phyloP scores from a whole-genome alignment of 2,797 vertebrate genomes.

The Platyrinchus mystaceus region DNA sequence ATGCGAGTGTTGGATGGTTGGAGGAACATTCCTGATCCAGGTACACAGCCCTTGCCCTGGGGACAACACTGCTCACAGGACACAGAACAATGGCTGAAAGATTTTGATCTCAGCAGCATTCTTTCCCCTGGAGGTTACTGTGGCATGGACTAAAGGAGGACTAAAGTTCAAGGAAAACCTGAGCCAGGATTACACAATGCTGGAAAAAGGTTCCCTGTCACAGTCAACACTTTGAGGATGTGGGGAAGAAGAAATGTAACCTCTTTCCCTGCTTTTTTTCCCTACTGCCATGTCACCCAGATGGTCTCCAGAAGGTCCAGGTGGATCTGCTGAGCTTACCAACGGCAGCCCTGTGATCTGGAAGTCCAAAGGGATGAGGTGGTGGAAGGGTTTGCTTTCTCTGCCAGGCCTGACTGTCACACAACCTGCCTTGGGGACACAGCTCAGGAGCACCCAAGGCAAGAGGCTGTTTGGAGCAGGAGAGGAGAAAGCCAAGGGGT shows the following conservation, averaged over 20 bases:
- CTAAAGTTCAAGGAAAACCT: constrained; percentile 25
- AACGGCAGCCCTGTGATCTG: fast-evolving
- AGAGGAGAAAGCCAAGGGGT: background rate
- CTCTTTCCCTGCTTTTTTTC: background rate
- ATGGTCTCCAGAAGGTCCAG: background rate
- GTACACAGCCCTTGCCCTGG: background rate
- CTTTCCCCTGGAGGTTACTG: background rate
- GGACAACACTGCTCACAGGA: background rate
- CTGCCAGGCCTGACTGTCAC: background rate
- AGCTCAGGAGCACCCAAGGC: background rate
- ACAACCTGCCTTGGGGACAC: background rate
- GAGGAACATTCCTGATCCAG: background rate
- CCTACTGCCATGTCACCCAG: background rate
- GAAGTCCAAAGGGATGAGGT: fast-evolving
- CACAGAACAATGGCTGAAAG: background rate
- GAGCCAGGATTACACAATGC: constrained; percentile 23
- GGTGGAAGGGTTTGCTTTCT: background rate
- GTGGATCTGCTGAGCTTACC: background rate
- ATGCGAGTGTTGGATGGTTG: fast-evolving
- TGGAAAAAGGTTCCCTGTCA: background rate
- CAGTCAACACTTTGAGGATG: background rate
- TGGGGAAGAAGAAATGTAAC: background rate
- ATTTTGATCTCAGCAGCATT: background rate
- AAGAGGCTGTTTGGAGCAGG: background rate
- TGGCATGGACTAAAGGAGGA: constrained; percentile 4